Conservation (phyloP, 2,888 invertebrate species). For the Drosophila antonietae region DNA sequence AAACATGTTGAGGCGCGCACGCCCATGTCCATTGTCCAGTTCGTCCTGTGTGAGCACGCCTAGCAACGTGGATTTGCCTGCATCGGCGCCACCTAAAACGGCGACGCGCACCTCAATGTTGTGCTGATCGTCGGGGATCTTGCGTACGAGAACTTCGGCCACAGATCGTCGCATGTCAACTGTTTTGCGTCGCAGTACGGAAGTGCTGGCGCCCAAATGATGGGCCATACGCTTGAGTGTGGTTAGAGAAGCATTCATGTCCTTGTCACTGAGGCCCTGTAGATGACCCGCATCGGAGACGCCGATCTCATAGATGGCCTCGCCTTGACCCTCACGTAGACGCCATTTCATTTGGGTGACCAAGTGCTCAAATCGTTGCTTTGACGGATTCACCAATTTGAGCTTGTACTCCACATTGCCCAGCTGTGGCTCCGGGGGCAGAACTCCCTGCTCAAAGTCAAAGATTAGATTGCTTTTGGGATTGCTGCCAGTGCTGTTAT, state of each 20-base stretch:
- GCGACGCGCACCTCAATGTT: conserved; percentile 96
- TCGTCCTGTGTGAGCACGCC: conserved; percentile 98
- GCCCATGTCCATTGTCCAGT: conserved; percentile 97
- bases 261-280: conserved; percentile 92
- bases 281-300: conserved; percentile 95
- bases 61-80: conserved; percentile 98
- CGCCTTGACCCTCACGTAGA: conserved; percentile 96
- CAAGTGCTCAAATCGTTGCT: conserved; percentile 96
- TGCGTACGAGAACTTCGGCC: conserved; percentile 95
- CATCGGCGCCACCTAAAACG: conserved; percentile 97
- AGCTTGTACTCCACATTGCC: conserved; percentile 99
- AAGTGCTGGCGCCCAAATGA: conserved; percentile 92
- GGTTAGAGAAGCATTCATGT: conserved; percentile 93
- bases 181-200: conserved; percentile 89
- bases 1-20: conserved; percentile 98
- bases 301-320: conserved; percentile 98
- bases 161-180: conserved; percentile 87
- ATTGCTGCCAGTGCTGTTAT: conserved; percentile 60
- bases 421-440: conserved; percentile 96
- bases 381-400: conserved; percentile 95
- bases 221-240: conserved; percentile 95
- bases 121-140: conserved; percentile 94
- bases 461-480: conserved; percentile 81
- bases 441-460: conserved; percentile 87
- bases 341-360: conserved; percentile 99